Base-by-base conservation (phyloP, 2,888 invertebrate species). In the Eulithis prunata region DNA sequence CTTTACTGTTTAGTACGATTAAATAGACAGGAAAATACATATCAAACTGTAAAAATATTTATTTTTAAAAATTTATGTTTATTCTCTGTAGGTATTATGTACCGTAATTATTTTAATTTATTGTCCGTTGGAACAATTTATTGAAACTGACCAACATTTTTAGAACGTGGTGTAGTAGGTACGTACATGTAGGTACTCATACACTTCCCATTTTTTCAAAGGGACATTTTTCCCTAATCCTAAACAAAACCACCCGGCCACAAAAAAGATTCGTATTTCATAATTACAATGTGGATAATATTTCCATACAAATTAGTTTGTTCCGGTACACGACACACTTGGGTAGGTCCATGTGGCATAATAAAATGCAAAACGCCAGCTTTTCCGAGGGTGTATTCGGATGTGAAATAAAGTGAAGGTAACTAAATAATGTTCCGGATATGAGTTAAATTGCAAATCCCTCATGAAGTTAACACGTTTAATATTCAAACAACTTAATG, bases 291-390 rank as follows among this genome's bases (percentile, higher is more conserved):
- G 52, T 41, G 64, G 53, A 64, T 69, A 68, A 72, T 71, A 75
- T 77, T 78, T 74, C 75, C 77, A 77, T 78, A 74, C 73, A 74
- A 75, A 78, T 75, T 73, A 75, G 72, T 72, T 66, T 55, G 47
- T 54, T 32, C 49, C 47, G n/a, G 12, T 54, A 53, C 36, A 57
- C 11, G 13, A 28, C 43, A 47, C 66, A 68, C 72, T 72, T 69
- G 68, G 62, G 68, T 51, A 53, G 14, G 47, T 56, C 66, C 75
- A 72, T 73, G 72, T 74, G 74, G 68, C 70, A 68, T 64, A 74
- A 76, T 80, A 77, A 80, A 79, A 78, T 78, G 73, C 72, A 75
- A 73, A 79, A 68, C 62, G 62, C 63, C 66, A 58, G 68, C 66
- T 69, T 72, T 71, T 70, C 61, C 49, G 57, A 21, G 10, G 8